phyloP scores from a whole-genome alignment of 2,797 vertebrate genomes.

The Sandelia bainsii region DNA sequence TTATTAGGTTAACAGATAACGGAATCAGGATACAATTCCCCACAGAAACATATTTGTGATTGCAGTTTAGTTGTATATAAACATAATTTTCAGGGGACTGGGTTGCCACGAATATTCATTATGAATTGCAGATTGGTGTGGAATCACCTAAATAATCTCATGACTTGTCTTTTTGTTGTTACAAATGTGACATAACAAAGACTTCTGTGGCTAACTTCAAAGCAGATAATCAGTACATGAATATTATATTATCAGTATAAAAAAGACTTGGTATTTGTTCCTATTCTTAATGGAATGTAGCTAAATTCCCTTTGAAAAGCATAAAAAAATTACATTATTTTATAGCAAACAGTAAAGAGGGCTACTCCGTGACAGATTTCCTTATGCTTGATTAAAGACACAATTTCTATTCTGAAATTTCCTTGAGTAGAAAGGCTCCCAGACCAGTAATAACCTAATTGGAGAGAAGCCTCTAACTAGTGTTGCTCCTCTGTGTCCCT shows the following conservation, averaged over 20 bases:
- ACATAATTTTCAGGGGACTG: too few species aligned
- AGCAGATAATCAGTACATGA: neutral
- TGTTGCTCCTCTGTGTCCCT: constrained; percentile 84
- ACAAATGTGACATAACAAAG: neutral
- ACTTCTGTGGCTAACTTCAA: constrained; percentile 5
- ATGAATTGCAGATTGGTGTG: neutral
- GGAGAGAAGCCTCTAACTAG: constrained; percentile 84
- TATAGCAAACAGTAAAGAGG: constrained; percentile 16
- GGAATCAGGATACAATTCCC: too few species aligned
- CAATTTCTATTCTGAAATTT: constrained; percentile 74
- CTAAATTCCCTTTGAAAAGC: constrained; percentile 9
- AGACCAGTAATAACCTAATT: constrained; percentile 88
- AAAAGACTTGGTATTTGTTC: neutral
- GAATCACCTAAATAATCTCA: neutral
- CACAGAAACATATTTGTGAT: too few species aligned
- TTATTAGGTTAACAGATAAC: too few species aligned
- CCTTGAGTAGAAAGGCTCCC: constrained; percentile 80
- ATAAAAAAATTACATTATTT: constrained; percentile 16
- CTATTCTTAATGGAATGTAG: constrained; percentile 1
- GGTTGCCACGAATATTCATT: neutral
- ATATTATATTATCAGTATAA: neutral
- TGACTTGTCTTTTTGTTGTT: neutral
- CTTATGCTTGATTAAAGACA: constrained; percentile 77
- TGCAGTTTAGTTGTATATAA: too few species aligned
- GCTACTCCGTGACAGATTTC: constrained; percentile 55